Conservation (phyloP, 2,113 vertebrate species). For the Anarrhichthys ocellatus region DNA sequence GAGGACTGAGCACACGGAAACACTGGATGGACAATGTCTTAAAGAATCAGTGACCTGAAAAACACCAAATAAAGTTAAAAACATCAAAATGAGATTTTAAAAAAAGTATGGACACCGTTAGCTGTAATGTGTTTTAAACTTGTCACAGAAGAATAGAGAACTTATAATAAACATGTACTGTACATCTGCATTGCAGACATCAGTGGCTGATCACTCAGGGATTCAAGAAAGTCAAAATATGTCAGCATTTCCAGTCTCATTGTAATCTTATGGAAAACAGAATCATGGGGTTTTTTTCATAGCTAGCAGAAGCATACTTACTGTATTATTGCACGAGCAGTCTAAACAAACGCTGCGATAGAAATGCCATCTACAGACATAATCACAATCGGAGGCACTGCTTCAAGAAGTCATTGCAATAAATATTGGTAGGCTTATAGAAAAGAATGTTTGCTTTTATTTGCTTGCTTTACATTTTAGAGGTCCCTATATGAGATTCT, state of each 20-base stretch:
- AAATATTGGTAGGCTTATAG: constrained; percentile 45
- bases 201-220: constrained; percentile 66
- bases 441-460: constrained; percentile 25
- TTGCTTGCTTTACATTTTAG: constrained; percentile 25
- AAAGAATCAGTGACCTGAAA: constrained; percentile 18
- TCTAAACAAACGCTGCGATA: constrained; percentile 19
- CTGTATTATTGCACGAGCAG: constrained; percentile 21
- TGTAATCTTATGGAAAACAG: constrained; percentile 26
- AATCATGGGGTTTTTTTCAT: constrained; percentile 14
- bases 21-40: constrained; percentile 37
- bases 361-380: constrained; percentile 27
- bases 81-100: neutral
- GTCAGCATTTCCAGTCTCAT: constrained; percentile 28
- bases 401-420: constrained; percentile 11
- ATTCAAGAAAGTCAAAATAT: constrained; percentile 45
- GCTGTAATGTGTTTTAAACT: constrained; percentile 5
- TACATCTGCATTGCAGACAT: constrained; percentile 37
- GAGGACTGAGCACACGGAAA: constrained; percentile 16
- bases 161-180: constrained; percentile 14
- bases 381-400: constrained; percentile 21
- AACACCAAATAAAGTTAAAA: neutral
- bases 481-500: constrained; percentile 1
- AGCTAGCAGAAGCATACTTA: constrained; percentile 20
- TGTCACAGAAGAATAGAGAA: constrained; percentile 20
- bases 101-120: neutral